Conservation (phyloP, 1,140 invertebrate genomes). For the Drosophila willistoni region DNA sequence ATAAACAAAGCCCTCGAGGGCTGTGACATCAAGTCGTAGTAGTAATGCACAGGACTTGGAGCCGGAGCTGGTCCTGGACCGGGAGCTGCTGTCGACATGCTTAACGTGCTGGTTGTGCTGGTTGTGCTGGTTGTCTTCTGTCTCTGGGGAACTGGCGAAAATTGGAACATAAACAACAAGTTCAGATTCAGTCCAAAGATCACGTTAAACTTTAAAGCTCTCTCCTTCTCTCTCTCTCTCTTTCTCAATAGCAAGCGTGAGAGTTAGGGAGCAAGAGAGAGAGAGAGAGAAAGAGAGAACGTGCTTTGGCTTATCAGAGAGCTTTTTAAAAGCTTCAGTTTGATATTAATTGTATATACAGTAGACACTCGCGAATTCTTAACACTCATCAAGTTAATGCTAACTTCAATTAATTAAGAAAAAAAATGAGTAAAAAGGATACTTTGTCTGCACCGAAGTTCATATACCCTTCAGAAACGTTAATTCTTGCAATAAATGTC, state of each 20-base stretch:
- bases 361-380: no score
- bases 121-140: slow-evolving; percentile 25
- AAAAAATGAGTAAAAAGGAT: no score
- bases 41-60: slow-evolving; percentile 85
- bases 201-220: slow-evolving; percentile 23
- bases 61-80: slow-evolving; percentile 21
- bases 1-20: slow-evolving; percentile 89
- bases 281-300: no score
- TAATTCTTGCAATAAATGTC: no score
- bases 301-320: no score
- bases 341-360: no score
- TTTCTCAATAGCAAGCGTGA: neutral
- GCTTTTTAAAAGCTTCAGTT: no score
- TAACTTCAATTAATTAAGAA: no score
- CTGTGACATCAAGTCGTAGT: slow-evolving; percentile 90
- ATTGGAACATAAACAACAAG: neutral
- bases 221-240: neutral
- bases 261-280: neutral
- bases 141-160: slow-evolving; percentile 37
- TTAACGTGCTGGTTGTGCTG: slow-evolving; percentile 36
- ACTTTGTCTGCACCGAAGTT: no score
- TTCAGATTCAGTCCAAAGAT: slow-evolving; percentile 54
- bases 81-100: slow-evolving; percentile 17
- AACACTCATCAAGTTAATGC: no score
- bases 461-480: no score